Base-by-base conservation (phyloP, 64 coral and sea anemone species). In the Orbicella faveolata region DNA sequence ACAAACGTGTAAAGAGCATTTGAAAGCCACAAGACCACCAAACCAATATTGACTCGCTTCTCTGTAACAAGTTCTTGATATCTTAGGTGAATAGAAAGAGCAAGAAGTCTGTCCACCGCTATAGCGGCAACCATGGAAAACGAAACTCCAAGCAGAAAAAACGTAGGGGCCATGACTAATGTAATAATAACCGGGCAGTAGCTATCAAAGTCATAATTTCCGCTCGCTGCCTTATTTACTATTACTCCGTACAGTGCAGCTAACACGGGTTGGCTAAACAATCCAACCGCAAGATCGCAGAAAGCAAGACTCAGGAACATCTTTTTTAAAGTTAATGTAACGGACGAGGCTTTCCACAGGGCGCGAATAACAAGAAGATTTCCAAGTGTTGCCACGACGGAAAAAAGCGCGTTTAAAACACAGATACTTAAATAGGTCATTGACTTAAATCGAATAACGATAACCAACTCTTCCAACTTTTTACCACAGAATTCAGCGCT, bases 241-340 rank as follows among this genome's bases (percentile, higher is more conserved):
- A 39, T 82, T 15, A 9, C 59, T 20, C 55, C 79, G n/a, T 63
- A 36, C 6, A 81, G 62, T 1, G 25, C 52, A 16, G 9, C 79
- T 19, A 62, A 77, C 11, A 72, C 61, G 20, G 88, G 88, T 33
- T 90, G 77, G 33, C 69, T 48, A 9, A 82, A 54, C 37, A 90
- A 2, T 57, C 77, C 88, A 4, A 90, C 77, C 2, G 63, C 77
- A 44, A 90, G 69, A 70, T 90, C 88, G 44, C 79, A 63, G 9
- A 90, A 66, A 59, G 79, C 89, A 25, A 90, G 73, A 54, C 79
- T 81, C 10, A 87, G 23, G 33, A 87, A 87, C 25, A 84, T 20
- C 65, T 64, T 68, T 15, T 39, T 84, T n/a, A 84, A 68, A 51
- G 15, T 84, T 0, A 3, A 9, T 12, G 81, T 63, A 15, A 84